Percentiles rank a stretch among this genome's conserved stretches.
Conservation (phyloP, 2,888 invertebrate genomes). For the Oeneis ivallda region DNA sequence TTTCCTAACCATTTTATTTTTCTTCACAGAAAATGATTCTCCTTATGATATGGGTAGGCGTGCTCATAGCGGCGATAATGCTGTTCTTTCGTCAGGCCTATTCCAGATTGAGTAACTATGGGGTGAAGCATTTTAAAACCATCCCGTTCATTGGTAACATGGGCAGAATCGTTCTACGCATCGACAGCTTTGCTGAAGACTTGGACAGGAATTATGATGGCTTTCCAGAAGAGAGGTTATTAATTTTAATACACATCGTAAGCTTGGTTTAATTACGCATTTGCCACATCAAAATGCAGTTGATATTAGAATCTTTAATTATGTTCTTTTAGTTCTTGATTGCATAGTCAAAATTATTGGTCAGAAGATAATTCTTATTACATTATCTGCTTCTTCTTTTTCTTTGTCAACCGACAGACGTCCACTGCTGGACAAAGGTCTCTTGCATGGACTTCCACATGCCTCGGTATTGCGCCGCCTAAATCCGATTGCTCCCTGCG, state of each 20-base stretch:
- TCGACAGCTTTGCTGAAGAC: constrained; percentile 45
- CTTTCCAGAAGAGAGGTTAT: constrained; percentile 50
- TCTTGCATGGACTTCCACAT: too few species aligned
- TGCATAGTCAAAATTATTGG: background rate
- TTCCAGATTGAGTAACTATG: constrained; percentile 45
- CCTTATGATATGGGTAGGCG: constrained; percentile 44
- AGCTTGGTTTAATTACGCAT: background rate
- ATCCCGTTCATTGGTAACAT: constrained; percentile 48
- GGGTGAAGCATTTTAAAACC: constrained; percentile 45
- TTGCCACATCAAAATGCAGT: background rate
- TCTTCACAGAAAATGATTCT: constrained; percentile 22
- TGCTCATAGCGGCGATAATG: constrained; percentile 40
- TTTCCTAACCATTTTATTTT: background rate
- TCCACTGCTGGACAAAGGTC: too few species aligned
- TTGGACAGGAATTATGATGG: constrained; percentile 41
- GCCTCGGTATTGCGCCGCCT: too few species aligned
- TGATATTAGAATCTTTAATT: too few species aligned
- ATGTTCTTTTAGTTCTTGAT: background rate
- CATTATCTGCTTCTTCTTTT: too few species aligned
- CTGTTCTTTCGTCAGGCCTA: constrained; percentile 47
- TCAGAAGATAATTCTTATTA: too few species aligned
- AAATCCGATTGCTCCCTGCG: too few species aligned
- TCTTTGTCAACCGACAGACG: too few species aligned
- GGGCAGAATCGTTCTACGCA: constrained; percentile 37
- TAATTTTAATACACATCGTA: background rate